These are phyloP conservation scores for Rhynchotus rufescens DNA, from an alignment of 2,797 vertebrate species.

Conservation along the genomic window DNA sequence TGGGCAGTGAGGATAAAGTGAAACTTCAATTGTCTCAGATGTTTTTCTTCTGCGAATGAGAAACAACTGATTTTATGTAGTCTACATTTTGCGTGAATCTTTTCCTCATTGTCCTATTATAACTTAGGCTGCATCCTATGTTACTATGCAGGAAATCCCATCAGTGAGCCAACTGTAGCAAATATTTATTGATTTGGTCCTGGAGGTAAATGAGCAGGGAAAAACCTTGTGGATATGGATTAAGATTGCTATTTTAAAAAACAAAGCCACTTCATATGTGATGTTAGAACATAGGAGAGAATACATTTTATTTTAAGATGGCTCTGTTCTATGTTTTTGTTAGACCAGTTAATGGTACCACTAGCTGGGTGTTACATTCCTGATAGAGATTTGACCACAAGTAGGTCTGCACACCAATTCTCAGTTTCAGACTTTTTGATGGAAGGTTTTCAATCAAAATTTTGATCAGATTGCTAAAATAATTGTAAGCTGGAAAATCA, in stretches of 20 bases:
- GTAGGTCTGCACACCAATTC: neutral
- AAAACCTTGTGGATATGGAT: neutral
- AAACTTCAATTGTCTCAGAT: fast-evolving
- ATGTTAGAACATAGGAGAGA: neutral
- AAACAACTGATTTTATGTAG: neutral
- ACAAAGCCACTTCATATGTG: neutral
- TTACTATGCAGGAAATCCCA: neutral
- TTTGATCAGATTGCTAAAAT: neutral
- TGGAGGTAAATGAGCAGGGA: neutral
- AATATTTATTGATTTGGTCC: neutral
- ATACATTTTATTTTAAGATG: neutral
- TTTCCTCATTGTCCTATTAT: neutral
- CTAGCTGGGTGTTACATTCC: neutral
- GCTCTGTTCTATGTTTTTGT: neutral
- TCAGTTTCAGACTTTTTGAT: neutral
- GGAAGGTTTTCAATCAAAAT: neutral
- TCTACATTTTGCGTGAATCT: neutral
- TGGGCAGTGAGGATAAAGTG: neutral
- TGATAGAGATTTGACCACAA: neutral
- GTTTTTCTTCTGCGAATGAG: neutral
- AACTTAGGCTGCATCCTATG: neutral
- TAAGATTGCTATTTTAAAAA: neutral
- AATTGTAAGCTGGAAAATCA: neutral
- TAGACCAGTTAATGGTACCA: neutral
- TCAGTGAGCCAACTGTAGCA: neutral